Percentiles rank a stretch among this genome's conserved stretches.
Evolutionary conservation across 1,140 invertebrate genomes (phyloP).

Genomic region (Sitodiplosis mosellana): DNA sequence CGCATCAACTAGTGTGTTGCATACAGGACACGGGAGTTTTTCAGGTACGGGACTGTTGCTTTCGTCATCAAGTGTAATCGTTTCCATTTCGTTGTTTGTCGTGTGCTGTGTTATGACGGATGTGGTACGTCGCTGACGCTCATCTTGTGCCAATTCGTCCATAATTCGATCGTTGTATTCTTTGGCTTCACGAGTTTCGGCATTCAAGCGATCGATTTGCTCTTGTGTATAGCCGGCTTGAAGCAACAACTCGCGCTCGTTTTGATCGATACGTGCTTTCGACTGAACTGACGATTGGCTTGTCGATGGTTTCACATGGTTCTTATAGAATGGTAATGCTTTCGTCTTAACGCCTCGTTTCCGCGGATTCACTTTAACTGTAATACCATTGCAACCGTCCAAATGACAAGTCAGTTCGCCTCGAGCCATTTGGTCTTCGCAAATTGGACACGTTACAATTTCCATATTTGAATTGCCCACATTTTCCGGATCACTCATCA

Average conservation of each 20-base stretch:
- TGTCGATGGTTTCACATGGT: conserved; percentile 2
- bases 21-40: conserved; percentile 36
- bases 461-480: conserved; percentile 9
- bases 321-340: background rate
- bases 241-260: background rate
- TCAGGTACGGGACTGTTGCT: conserved; percentile 10
- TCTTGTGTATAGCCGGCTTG: conserved; percentile 11
- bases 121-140: conserved; percentile 8
- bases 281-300: background rate
- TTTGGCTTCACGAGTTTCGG: conserved; percentile 6
- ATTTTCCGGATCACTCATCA: conserved; percentile 3
- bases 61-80: conserved; percentile 12
- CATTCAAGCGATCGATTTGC: conserved; percentile 9
- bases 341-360: conserved; percentile 1
- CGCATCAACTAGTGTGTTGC: conserved; percentile 29
- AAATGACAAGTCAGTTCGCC: conserved; percentile 14
- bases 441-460: conserved; percentile 25
- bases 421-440: conserved; percentile 16
- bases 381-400: conserved; percentile 18
- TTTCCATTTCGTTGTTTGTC: conserved; percentile 5
- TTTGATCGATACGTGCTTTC: background rate
- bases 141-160: conserved; percentile 6
- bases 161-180: conserved; percentile 2
- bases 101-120: conserved; percentile 8
- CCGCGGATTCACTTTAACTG: conserved; percentile 9